Conservation (phyloP, 2,888 invertebrate genomes). For the Drosophila peninsularis region DNA sequence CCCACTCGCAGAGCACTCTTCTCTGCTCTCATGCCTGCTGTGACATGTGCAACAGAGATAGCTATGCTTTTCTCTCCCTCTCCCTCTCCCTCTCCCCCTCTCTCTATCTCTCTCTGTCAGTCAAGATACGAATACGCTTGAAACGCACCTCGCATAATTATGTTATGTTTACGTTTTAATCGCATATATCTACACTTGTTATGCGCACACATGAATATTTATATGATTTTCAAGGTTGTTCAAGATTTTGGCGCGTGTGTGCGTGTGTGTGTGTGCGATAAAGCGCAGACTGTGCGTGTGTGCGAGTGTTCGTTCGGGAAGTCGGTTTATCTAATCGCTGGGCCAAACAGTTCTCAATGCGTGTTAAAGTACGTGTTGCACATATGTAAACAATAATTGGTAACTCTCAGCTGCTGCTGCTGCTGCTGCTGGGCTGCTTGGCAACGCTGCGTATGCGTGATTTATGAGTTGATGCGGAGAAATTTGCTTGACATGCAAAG, state of each 20-base stretch:
- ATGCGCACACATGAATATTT: slow-evolving; percentile 32
- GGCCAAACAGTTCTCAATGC: slow-evolving; percentile 43
- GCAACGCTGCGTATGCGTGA: slow-evolving; percentile 54
- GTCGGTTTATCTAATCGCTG: slow-evolving; percentile 58
- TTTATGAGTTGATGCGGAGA: slow-evolving; percentile 39
- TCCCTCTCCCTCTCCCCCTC: background rate
- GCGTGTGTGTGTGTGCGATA: slow-evolving; percentile 31
- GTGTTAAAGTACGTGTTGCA: slow-evolving; percentile 61
- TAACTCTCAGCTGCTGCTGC: slow-evolving; percentile 9
- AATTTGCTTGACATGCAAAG: slow-evolving; percentile 46
- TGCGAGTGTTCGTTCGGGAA: slow-evolving; percentile 39
- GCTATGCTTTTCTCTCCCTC: background rate
- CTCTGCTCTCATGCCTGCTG: background rate
- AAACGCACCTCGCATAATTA: slow-evolving; percentile 45
- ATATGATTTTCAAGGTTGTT: slow-evolving; percentile 56
- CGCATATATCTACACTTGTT: slow-evolving; percentile 27
- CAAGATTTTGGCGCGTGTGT: slow-evolving; percentile 58
- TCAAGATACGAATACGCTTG: slow-evolving; percentile 4
- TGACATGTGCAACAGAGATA: background rate
- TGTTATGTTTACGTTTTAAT: slow-evolving; percentile 56
- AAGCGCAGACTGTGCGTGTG: background rate
- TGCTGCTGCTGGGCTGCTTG: slow-evolving; percentile 6
- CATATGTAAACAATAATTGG: slow-evolving; percentile 59
- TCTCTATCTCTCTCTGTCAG: background rate
- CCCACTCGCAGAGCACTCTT: too few relatives aligned